These are phyloP conservation scores for Mythimna impura DNA, from an alignment of 2,888 invertebrate species.

Conservation along the genomic window DNA sequence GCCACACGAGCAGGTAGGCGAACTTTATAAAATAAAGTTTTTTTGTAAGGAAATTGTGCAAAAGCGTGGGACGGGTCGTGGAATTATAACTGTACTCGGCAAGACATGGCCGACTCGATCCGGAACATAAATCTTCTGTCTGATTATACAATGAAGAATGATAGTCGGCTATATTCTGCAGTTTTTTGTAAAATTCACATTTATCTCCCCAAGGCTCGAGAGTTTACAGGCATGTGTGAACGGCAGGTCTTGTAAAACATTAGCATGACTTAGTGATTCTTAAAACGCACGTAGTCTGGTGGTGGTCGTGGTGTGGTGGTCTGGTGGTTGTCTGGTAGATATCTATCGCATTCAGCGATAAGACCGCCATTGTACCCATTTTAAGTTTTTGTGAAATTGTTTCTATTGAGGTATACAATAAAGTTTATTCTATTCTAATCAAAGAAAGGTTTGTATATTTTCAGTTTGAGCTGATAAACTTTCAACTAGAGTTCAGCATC, in stretches of 20 bases:
- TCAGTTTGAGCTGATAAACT: background rate
- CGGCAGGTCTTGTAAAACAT: background rate
- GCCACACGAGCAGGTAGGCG: slow-evolving; percentile 90
- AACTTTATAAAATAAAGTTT: slow-evolving; percentile 79
- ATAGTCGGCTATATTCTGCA: slow-evolving; percentile 45
- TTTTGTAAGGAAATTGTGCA: slow-evolving; percentile 86
- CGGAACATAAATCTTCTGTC: slow-evolving; percentile 75
- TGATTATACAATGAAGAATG: slow-evolving; percentile 65
- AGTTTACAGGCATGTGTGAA: slow-evolving; percentile 2
- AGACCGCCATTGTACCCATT: no score
- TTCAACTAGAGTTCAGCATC: no score
- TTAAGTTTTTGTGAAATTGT: no score
- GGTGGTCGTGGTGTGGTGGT: no score
- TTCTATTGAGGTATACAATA: no score
- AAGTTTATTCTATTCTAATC: background rate
- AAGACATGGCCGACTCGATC: slow-evolving; percentile 74
- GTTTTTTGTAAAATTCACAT: slow-evolving; percentile 48
- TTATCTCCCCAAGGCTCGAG: slow-evolving; percentile 12
- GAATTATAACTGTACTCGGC: slow-evolving; percentile 83
- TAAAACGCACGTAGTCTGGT: background rate
- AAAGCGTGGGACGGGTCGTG: slow-evolving; percentile 87
- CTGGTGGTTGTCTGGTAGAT: no score
- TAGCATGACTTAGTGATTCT: background rate
- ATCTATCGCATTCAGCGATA: no score
- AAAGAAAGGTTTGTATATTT: background rate